phyloP scores from a whole-genome alignment of 2,888 invertebrate species.

The Calliopum simillimum region DNA sequence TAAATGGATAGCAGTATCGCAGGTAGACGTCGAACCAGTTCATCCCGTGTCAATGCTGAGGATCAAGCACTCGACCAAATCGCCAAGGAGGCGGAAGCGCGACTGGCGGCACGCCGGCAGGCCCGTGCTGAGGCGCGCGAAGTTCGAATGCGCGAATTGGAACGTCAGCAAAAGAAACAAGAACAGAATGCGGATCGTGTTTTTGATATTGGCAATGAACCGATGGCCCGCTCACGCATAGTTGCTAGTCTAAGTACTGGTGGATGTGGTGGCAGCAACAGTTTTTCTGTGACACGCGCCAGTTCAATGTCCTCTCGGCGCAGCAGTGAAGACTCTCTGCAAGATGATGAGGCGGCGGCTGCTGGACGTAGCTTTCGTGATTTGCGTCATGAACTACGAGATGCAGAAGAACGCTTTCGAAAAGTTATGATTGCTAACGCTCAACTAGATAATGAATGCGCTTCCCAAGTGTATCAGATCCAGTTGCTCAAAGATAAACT shows the following conservation, averaged over 20 bases:
- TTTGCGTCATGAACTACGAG: slow-evolving; percentile 69
- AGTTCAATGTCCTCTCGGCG: slow-evolving; percentile 78
- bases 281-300: slow-evolving; percentile 54
- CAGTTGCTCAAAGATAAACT: slow-evolving; percentile 94
- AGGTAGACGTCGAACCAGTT: slow-evolving; percentile 81
- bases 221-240: slow-evolving; percentile 63
- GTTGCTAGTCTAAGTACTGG: too few species aligned
- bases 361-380: slow-evolving; percentile 76
- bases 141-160: slow-evolving; percentile 96
- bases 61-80: slow-evolving; percentile 97
- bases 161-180: slow-evolving; percentile 93
- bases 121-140: slow-evolving; percentile 97
- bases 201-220: slow-evolving; percentile 77
- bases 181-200: slow-evolving; percentile 92
- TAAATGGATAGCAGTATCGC: slow-evolving; percentile 66
- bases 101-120: slow-evolving; percentile 92
- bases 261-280: slow-evolving; percentile 11
- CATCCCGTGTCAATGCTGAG: slow-evolving; percentile 85
- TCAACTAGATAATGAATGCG: slow-evolving; percentile 98
- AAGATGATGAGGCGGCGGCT: slow-evolving; percentile 71
- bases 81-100: slow-evolving; percentile 97
- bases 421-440: slow-evolving; percentile 99
- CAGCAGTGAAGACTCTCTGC: slow-evolving; percentile 92
- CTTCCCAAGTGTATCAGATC: slow-evolving; percentile 94
- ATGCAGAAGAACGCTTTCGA: slow-evolving; percentile 96